These are phyloP conservation scores for Hydrochoerus hydrochaeris DNA, from an alignment of 2,113 vertebrate genomes.

Conservation along the genomic window DNA sequence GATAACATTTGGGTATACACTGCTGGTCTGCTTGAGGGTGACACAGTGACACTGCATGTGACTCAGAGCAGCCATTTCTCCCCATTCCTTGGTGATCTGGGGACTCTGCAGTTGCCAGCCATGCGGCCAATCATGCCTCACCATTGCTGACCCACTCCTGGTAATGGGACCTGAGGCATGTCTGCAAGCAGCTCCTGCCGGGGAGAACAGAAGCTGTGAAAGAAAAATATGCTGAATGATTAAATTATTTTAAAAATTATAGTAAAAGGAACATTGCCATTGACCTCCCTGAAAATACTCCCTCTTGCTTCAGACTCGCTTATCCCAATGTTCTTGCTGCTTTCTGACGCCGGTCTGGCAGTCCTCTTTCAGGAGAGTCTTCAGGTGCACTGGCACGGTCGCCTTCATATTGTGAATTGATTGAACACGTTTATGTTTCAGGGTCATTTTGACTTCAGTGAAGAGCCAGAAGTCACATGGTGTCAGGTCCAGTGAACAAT, in stretches of 20 bases:
- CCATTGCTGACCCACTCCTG: background rate
- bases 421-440: background rate
- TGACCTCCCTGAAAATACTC: background rate
- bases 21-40: background rate
- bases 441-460: background rate
- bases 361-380: background rate
- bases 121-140: background rate
- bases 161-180: background rate
- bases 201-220: background rate
- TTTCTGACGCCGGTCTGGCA: background rate
- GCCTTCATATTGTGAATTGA: background rate
- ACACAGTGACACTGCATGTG: background rate
- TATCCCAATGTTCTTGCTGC: background rate
- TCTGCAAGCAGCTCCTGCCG: background rate
- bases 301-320: background rate
- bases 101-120: background rate
- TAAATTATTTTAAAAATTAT: background rate
- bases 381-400: background rate
- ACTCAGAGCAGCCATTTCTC: background rate
- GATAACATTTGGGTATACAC: background rate
- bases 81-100: background rate
- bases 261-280: background rate
- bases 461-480: background rate
- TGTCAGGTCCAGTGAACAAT: background rate
- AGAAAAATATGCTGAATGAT: background rate